Percentiles rank a stretch among this genome's conserved stretches.
phyloP scores from a whole-genome alignment of 2,113 vertebrate genomes.

The Pedetes capensis region DNA sequence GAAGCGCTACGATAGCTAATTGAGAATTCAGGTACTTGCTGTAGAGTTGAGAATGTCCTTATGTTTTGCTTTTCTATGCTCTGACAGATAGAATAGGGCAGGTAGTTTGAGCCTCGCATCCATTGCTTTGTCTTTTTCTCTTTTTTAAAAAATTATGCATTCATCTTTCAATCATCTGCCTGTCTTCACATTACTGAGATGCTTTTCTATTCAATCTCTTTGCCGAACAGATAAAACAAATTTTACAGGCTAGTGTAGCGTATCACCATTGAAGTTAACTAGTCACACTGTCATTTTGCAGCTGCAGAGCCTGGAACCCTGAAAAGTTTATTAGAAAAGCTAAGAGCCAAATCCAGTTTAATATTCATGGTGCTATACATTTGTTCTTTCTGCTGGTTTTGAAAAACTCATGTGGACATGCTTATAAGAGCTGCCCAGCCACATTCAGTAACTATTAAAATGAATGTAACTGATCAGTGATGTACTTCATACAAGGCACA shows the following conservation, averaged over 20 bases:
- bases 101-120: background rate
- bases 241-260: background rate
- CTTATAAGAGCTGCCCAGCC: background rate
- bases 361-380: background rate
- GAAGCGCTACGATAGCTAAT: background rate
- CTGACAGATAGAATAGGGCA: background rate
- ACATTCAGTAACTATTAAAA: background rate
- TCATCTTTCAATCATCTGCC: background rate
- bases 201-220: background rate
- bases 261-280: background rate
- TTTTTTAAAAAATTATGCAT: too few species aligned
- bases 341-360: background rate
- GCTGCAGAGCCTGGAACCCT: background rate
- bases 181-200: background rate
- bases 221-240: background rate
- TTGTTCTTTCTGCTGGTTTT: background rate
- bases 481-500: background rate
- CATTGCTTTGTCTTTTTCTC: too few species aligned
- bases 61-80: background rate
- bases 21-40: background rate
- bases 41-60: background rate
- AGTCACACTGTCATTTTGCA: background rate
- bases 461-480: background rate
- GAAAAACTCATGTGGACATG: background rate
- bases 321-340: background rate